Evolutionary conservation across 1,140 invertebrate genomes (phyloP).

Genomic region (Diorhabda carinulata): DNA sequence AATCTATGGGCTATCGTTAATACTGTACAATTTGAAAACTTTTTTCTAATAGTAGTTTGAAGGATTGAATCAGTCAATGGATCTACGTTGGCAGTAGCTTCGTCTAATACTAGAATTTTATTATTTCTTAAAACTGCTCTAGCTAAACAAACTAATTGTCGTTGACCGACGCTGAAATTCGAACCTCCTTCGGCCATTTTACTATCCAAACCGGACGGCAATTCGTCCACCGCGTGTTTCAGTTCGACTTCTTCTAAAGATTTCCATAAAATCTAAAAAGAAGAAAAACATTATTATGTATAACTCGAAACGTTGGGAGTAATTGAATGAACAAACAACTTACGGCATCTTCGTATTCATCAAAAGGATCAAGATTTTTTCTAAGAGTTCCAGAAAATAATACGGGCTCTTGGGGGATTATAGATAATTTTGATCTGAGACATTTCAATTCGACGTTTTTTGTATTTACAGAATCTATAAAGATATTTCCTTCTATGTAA

Average conservation of each 20-base stretch:
- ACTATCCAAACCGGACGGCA: slow-evolving; percentile 43
- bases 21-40: slow-evolving; percentile 54
- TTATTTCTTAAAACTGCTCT: slow-evolving; percentile 61
- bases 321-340: slow-evolving; percentile 56
- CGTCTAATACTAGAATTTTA: slow-evolving; percentile 44
- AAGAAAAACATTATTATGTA: slow-evolving; percentile 54
- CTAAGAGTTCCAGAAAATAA: slow-evolving; percentile 77
- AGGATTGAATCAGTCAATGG: slow-evolving; percentile 60
- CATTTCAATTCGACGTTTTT: slow-evolving; percentile 60
- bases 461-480: slow-evolving; percentile 68
- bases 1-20: slow-evolving; percentile 63
- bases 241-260: slow-evolving; percentile 75
- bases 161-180: slow-evolving; percentile 54
- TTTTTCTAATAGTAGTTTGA: slow-evolving; percentile 57
- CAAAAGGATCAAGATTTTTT: slow-evolving; percentile 85
- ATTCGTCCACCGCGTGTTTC: slow-evolving; percentile 52
- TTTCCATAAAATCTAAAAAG: slow-evolving; percentile 64
- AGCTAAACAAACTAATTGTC: slow-evolving; percentile 56
- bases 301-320: slow-evolving; percentile 53
- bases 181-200: slow-evolving; percentile 46
- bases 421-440: slow-evolving; percentile 70
- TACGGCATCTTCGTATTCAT: slow-evolving; percentile 64
- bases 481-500: slow-evolving; percentile 64
- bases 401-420: slow-evolving; percentile 82
- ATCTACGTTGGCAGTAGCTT: slow-evolving; percentile 58